Conservation (phyloP, 2,113 vertebrate genomes). For the Boleophthalmus pectinirostris region DNA sequence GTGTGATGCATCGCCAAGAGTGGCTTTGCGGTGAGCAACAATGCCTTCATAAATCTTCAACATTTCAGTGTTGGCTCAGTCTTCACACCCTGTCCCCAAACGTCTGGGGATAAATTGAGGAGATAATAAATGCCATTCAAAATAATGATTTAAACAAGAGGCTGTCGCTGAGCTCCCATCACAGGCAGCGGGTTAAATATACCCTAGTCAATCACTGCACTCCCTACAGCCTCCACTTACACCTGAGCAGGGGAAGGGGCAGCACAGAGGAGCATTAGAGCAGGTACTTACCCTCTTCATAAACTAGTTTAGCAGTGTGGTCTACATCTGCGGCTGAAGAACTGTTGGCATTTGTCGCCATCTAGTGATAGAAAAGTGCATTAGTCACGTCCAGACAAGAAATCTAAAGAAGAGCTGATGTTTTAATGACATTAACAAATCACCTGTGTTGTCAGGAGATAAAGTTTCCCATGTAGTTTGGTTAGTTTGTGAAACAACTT, state of each 20-base stretch:
- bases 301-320: slow-evolving; percentile 90
- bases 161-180: neutral
- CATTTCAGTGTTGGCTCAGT: neutral
- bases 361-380: slow-evolving; percentile 73
- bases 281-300: slow-evolving; percentile 89
- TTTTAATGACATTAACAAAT: neutral
- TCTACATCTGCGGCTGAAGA: slow-evolving; percentile 72
- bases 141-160: slow-evolving; percentile 13
- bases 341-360: slow-evolving; percentile 77
- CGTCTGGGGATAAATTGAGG: slow-evolving; percentile 11
- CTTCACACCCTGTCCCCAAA: neutral
- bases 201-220: neutral
- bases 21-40: slow-evolving; percentile 24
- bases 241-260: neutral
- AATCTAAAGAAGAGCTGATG: neutral
- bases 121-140: slow-evolving; percentile 22
- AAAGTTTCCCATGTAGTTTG: slow-evolving; percentile 92
- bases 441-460: slow-evolving; percentile 91
- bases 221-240: neutral
- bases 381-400: neutral
- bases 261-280: neutral
- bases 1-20: slow-evolving; percentile 62
- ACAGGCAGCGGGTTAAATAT: neutral
- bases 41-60: slow-evolving; percentile 29
- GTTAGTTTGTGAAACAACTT: slow-evolving; percentile 91